A percentile compares a stretch with the other conserved stretches of the same genome.
phyloP scores from a whole-genome alignment of 2,888 invertebrate species.

The Suillia variegata region DNA sequence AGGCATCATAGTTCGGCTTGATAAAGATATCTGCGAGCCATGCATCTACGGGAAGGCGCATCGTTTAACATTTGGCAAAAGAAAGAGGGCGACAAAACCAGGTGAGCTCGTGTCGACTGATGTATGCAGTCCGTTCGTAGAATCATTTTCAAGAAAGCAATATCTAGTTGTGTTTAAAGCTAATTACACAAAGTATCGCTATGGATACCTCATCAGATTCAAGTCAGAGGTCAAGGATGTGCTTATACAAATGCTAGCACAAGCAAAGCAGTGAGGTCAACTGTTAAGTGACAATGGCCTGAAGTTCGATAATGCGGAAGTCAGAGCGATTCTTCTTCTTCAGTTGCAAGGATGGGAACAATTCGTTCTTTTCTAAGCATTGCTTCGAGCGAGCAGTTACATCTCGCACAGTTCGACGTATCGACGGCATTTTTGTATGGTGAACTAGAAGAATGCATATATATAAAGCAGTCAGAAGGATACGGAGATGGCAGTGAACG shows the following conservation, averaged over 20 bases:
- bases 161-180: constrained; percentile 19
- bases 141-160: constrained; percentile 15
- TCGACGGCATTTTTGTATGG: constrained; percentile 25
- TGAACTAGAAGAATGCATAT: constrained; percentile 16
- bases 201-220: constrained; percentile 11
- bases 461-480: not conserved
- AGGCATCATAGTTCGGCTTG: too few relatives aligned
- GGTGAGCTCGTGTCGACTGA: constrained; percentile 2
- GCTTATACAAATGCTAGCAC: constrained; percentile 17
- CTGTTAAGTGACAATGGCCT: too few relatives aligned
- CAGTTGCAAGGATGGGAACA: not conserved
- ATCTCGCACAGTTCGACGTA: constrained; percentile 22
- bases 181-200: constrained; percentile 22
- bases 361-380: constrained; percentile 13
- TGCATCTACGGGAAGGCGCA: not conserved
- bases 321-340: constrained; percentile 1
- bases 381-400: constrained; percentile 8
- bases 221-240: constrained; percentile 20
- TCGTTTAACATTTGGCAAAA: not conserved
- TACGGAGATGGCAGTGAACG: too few relatives aligned
- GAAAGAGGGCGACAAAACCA: not conserved
- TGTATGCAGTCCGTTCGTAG: constrained; percentile 19
- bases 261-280: too few relatives aligned
- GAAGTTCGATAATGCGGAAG: constrained; percentile 13
- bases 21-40: too few relatives aligned